Evolutionary conservation across 2,888 invertebrate species (phyloP), one percentile per base, ranked within the genome.

Genomic region (Cistogaster globosa): DNA sequence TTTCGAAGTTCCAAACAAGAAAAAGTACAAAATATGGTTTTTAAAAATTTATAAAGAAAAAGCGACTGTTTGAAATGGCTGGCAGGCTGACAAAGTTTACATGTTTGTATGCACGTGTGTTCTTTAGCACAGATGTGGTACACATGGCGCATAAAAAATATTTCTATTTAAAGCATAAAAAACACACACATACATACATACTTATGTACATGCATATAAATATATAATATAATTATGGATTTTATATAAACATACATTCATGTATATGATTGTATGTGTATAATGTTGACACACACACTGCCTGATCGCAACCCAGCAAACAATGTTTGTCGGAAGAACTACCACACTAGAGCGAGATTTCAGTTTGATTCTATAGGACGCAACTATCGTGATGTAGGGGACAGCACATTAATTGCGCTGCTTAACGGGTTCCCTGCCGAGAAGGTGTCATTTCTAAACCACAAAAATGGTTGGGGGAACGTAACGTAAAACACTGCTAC

Each of bases 211-310:
- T 20, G 55, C n/a, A 18, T 48, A 22, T 60, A 38, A 4, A 3
- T 63, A 53, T 51, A 18, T 58, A 72, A 75, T 68, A 55, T 74
- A 81, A 75, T 74, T 81, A 75, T 62, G 42, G 62, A 18, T 67
- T 55, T 67, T 32, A 55, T 20, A 71, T 12, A 57, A 38, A 55
- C 42, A 62, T n/a, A 42, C 53, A 77, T 53, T 48, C 22, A 48
- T 32, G 11, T 11, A 55, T 38, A 22, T 55, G 32, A 32, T 32
- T 32, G 8, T 32, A 32, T 32, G 8, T 32, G 6, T 32, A 32
- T 32, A 32, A 32, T 32, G 32, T 32, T 32, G 0, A 36, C 18
- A 18, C 60, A 18, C 1, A 42, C 42, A 6, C 18, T n/a, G 18
- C 18, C 11, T 12, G 2, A 12, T 3, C 4, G 22, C 8, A 72